Evolutionary conservation across 1,140 invertebrate genomes (phyloP), one percentile per base, ranked within the genome.

Genomic region (Sycophaga agraensis): DNA sequence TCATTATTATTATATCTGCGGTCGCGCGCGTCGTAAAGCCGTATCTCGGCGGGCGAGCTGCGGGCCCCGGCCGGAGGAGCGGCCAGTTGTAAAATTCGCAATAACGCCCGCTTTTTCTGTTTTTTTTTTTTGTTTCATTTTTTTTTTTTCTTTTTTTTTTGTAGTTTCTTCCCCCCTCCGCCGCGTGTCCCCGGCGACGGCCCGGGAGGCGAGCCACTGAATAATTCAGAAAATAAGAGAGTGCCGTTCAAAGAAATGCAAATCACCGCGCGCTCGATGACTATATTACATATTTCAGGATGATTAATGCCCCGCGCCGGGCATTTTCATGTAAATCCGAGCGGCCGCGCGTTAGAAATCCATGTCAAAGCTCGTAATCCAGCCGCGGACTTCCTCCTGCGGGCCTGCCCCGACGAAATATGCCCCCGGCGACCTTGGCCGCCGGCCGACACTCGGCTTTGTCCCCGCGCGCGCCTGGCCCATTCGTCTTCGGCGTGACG

Each of bases 401-500:
- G 24, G 26, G 14, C 21, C 12, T 58, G n/a, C 5, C n/a, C 9
- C 4, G 28, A 54, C 43, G 31, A 35, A 16, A 37, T 37, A n/a
- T n/a, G 7, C 12, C 4, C n/a, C n/a, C n/a, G n/a, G n/a, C 22
- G 34, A 26, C 35, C 26, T 43, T 34, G 40, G 51, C n/a, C 28
- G 45, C 24, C 19, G 45, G 42, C 14, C 26, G 46, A 43, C 34
- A 60, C 67, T 67, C 64, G 61, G 65, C 66, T 64, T 69, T 66
- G 59, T 67, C 57, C 63, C 55, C n/a, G n/a, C n/a, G n/a, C n/a
- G n/a, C n/a, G n/a, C 57, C 65, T 50, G 56, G 34, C 55, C 51
- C 58, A 68, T 70, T 70, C 68, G 64, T 68, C 66, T 71, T 66
- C 61, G 66, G 64, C 67, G 66, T 68, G 70, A 72, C 70, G 72